Percentiles rank a stretch among this genome's conserved stretches.
phyloP scores from a whole-genome alignment of 2,888 invertebrate species.

The Cephus rjabovi region DNA sequence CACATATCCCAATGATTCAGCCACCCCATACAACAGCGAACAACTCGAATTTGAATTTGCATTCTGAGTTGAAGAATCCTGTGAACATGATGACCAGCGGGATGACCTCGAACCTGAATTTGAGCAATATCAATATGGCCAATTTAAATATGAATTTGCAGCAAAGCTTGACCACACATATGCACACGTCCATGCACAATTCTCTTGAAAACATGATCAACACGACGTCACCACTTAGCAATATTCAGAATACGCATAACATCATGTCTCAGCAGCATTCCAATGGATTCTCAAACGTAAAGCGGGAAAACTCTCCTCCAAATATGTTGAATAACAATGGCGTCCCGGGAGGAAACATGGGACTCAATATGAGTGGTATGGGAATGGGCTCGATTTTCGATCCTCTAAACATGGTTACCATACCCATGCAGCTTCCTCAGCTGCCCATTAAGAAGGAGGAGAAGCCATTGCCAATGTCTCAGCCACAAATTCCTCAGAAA shows the following conservation, averaged over 20 bases:
- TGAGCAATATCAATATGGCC: conserved; percentile 56
- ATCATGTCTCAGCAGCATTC: conserved; percentile 57
- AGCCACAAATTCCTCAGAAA: conserved; percentile 67
- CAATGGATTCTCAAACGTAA: conserved; percentile 67
- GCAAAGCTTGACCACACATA: conserved; percentile 40
- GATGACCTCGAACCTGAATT: conserved; percentile 53
- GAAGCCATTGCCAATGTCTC: conserved; percentile 74
- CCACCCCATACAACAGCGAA: conserved; percentile 44
- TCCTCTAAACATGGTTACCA: conserved; percentile 67
- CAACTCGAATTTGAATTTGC: conserved; percentile 51
- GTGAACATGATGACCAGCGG: conserved; percentile 52
- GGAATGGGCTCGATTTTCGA: conserved; percentile 76
- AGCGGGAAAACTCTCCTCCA: conserved; percentile 66
- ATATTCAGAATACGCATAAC: conserved; percentile 56
- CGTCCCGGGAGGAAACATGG: conserved; percentile 65
- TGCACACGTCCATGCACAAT: conserved; percentile 57
- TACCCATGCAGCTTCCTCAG: conserved; percentile 65
- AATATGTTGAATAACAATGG: conserved; percentile 68
- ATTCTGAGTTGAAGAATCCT: conserved; percentile 55
- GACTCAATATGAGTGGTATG: conserved; percentile 67
- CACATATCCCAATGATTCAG: conserved; percentile 47
- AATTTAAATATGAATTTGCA: conserved; percentile 52
- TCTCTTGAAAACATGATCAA: conserved; percentile 59
- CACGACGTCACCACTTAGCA: conserved; percentile 47
- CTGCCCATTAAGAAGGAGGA: conserved; percentile 72